Base-by-base conservation (phyloP, 92 coral and sea anemone species). In the Palythoa caribaeorum region DNA sequence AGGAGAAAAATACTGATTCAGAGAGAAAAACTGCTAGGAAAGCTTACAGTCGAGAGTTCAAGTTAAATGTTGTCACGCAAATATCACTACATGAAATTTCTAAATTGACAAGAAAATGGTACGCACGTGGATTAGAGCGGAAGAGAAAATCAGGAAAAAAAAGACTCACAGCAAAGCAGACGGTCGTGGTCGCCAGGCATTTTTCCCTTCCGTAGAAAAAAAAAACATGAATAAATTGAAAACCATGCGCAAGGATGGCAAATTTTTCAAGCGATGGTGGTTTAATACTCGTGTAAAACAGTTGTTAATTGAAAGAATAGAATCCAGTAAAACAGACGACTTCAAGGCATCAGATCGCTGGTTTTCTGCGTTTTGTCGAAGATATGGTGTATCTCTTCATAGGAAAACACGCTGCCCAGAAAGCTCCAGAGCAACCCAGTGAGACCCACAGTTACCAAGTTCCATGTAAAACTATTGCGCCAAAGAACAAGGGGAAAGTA, bases 91-190 rank as follows among this genome's bases (percentile, higher is more conserved):
- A 73, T 0, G 71, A 74, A n/a, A 85, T 19, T 85, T 60, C 54
- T 11, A 86, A 57, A 54, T 86, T 86, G 84, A 86, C 83, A 63
- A 28, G 52, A 59, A 86, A 57, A 39, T 74, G 54, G 84, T 85
- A 62, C 51, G 38, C 14, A 38, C 28, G 28, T 28, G 81, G 13
- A 38, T 86, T 1, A 76, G 84, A 76, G 73, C 80, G 14, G 84
- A 86, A 86, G 38, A 76, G 73, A 86, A 86, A 76, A 76, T 86
- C 68, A 63, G 89, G 59, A 86, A 86, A 28, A 84, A 86, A 60
- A 86, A 86, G 74, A 84, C 73, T 47, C 70, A 15, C 51, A 86
- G 79, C 88, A 80, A 63, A 80, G 50, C 85, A 62, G n/a, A 38
- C 71, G 74, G 55, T 52, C 55, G 55, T 52, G 12, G 55, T 52